A percentile compares a stretch with the other conserved stretches of the same genome.
Evolutionary conservation across 2,888 invertebrate genomes (phyloP).

Genomic region (Acanthosoma haemorrhoidale): DNA sequence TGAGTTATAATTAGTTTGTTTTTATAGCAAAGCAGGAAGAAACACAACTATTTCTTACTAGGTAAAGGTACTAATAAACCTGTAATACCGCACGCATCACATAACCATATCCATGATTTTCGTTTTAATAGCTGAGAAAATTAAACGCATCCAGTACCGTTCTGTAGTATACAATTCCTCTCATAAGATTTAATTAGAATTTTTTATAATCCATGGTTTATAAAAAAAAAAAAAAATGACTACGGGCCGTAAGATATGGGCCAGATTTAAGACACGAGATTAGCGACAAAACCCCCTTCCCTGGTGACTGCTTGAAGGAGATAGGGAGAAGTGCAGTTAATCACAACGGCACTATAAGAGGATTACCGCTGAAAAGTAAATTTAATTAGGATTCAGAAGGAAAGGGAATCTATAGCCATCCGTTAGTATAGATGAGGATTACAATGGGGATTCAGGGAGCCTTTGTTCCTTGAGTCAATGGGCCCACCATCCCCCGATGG

Average conservation of each 20-base stretch:
- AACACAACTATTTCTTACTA: too few relatives aligned
- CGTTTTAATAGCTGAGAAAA: too few relatives aligned
- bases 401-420: background rate
- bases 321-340: conserved; percentile 1
- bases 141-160: too few relatives aligned
- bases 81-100: too few relatives aligned
- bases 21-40: too few relatives aligned
- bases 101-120: too few relatives aligned
- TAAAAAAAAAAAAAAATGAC: background rate
- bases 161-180: too few relatives aligned
- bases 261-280: background rate
- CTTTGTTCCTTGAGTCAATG: background rate
- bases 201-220: background rate
- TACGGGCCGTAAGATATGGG: background rate
- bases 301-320: background rate
- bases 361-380: conserved; percentile 6
- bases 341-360: conserved; percentile 2
- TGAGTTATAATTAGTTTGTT: too few relatives aligned
- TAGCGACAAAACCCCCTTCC: background rate
- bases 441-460: background rate
- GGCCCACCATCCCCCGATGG: too few relatives aligned
- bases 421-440: background rate
- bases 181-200: too few relatives aligned
- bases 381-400: conserved; percentile 1
- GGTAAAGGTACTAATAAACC: too few relatives aligned